phyloP scores from a whole-genome alignment of 2,113 vertebrate species.

The Cyanoderma ruficeps region DNA sequence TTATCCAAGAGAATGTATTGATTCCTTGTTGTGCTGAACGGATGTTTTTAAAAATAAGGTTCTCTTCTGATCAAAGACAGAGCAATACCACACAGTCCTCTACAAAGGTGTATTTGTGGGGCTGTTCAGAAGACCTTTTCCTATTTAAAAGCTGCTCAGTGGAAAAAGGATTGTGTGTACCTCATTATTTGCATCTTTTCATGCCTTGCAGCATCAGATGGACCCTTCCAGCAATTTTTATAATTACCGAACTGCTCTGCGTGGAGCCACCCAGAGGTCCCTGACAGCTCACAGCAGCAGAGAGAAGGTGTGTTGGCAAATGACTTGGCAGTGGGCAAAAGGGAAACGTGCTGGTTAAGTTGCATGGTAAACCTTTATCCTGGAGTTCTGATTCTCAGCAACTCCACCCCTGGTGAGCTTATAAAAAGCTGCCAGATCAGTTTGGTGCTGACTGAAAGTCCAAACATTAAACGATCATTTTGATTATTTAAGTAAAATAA shows the following conservation, averaged over 20 bases:
- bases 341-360: neutral
- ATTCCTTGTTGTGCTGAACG: neutral
- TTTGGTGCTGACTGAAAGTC: neutral
- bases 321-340: neutral
- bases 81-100: neutral
- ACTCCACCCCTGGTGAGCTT: neutral
- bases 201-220: constrained; percentile 88
- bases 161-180: neutral
- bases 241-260: constrained; percentile 92
- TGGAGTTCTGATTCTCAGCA: neutral
- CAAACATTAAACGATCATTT: neutral
- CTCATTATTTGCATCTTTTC: neutral
- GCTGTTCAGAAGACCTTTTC: neutral
- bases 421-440: neutral
- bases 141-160: neutral
- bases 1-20: neutral
- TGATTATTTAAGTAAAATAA: neutral
- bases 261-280: constrained; percentile 90
- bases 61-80: neutral
- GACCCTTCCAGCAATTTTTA: constrained; percentile 97
- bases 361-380: neutral
- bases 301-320: constrained; percentile 83
- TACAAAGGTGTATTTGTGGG: neutral
- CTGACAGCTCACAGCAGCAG: constrained; percentile 90
- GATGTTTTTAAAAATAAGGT: neutral